Evolutionary conservation across 1,140 invertebrate species (phyloP).

Genomic region (Achatina immaculata): DNA sequence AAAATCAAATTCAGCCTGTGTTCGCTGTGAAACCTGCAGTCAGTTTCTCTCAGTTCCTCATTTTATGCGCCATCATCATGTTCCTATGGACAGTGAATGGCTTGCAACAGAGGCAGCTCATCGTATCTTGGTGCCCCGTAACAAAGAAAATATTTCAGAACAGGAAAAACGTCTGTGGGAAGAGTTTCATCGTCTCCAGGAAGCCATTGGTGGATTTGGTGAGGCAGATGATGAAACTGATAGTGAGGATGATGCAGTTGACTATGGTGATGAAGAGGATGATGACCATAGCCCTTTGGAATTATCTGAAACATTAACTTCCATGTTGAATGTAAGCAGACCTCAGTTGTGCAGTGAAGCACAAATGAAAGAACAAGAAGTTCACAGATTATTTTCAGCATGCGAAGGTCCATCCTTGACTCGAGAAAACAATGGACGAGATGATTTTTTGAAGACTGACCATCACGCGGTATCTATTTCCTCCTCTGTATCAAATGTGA

Average conservation of each 20-base stretch:
- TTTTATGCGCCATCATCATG: slow-evolving; percentile 63
- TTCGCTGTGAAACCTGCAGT: slow-evolving; percentile 60
- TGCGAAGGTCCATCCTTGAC: neutral
- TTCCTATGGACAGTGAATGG: slow-evolving; percentile 46
- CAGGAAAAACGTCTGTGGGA: slow-evolving; percentile 58
- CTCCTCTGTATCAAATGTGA: neutral
- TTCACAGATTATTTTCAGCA: neutral
- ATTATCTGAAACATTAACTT: neutral
- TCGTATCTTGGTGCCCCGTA: slow-evolving; percentile 51
- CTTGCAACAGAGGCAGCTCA: slow-evolving; percentile 47
- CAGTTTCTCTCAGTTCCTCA: slow-evolving; percentile 60
- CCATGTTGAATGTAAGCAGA: neutral
- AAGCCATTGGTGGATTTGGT: slow-evolving; percentile 32
- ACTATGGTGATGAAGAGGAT: neutral
- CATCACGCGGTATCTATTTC: neutral
- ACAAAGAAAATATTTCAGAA: slow-evolving; percentile 49
- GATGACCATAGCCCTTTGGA: neutral
- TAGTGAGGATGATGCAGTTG: slow-evolving; percentile 4
- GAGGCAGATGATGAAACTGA: slow-evolving; percentile 33
- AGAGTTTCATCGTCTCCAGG: slow-evolving; percentile 50
- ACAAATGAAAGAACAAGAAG: neutral
- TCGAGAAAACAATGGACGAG: neutral
- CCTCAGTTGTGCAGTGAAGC: neutral
- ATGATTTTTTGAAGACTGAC: neutral
- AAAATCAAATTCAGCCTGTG: slow-evolving; percentile 55